Percentiles rank a stretch among this genome's conserved stretches.
These are phyloP conservation scores for Lasioglossum pauxillum DNA, from an alignment of 2,888 invertebrate genomes.

Conservation along the genomic window DNA sequence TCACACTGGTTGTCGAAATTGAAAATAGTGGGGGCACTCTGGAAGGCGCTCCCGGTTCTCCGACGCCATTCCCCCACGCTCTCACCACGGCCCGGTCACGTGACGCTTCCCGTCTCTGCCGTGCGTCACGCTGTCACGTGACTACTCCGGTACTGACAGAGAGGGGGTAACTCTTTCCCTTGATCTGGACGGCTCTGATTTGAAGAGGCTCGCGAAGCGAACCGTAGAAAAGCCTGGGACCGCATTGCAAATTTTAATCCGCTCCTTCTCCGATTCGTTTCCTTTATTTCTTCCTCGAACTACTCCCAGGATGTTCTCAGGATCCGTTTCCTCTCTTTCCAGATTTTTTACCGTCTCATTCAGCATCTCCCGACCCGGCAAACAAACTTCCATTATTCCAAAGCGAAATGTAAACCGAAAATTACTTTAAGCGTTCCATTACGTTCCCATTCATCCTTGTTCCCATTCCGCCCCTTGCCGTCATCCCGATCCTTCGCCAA, in stretches of 20 bases:
- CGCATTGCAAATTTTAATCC: constrained; percentile 19
- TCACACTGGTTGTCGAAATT: background rate
- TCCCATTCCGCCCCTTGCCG: background rate
- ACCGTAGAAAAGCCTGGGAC: background rate
- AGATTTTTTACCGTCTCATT: constrained; percentile 2
- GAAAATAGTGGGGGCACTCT: background rate
- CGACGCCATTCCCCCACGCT: too few species aligned
- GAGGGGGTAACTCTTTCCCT: too few species aligned
- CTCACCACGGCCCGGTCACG: too few species aligned
- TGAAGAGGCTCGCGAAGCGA: background rate
- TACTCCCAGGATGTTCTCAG: background rate
- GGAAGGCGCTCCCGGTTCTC: background rate
- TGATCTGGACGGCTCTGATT: too few species aligned
- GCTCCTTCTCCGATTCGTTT: background rate
- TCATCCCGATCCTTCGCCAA: background rate
- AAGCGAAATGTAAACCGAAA: constrained; percentile 19
- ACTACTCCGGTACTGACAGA: too few species aligned
- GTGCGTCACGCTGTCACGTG: too few species aligned
- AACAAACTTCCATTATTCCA: constrained; percentile 37
- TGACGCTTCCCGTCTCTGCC: too few species aligned
- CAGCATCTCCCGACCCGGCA: background rate
- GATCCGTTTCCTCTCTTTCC: background rate
- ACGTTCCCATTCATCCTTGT: constrained; percentile 18
- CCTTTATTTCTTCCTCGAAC: background rate
- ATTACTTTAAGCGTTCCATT: constrained; percentile 35